Evolutionary conservation across 2,113 vertebrate genomes (phyloP).

Genomic region (Hippocampus barbouri): DNA sequence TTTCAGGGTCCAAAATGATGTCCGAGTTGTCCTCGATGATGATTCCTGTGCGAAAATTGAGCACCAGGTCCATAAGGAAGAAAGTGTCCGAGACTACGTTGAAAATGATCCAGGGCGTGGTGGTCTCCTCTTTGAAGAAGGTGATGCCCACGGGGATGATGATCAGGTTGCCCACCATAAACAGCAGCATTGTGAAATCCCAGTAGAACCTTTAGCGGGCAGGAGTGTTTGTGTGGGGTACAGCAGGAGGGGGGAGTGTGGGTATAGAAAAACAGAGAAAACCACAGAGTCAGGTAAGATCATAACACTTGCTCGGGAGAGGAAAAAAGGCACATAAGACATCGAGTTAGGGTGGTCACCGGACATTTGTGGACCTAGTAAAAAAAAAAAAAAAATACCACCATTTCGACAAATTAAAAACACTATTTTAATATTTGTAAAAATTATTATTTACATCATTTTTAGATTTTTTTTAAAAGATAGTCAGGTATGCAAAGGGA

Average conservation of each 20-base stretch:
- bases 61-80: conserved; percentile 96
- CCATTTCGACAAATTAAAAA: too few species aligned
- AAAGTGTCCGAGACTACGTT: conserved; percentile 97
- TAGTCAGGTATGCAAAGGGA: too few species aligned
- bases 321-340: background rate
- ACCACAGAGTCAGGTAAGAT: conserved; percentile 46
- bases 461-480: too few species aligned
- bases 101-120: conserved; percentile 95
- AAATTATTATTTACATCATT: too few species aligned
- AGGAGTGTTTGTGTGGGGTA: background rate
- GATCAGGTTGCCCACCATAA: conserved; percentile 98
- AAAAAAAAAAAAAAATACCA: too few species aligned
- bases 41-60: conserved; percentile 97
- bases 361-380: too few species aligned
- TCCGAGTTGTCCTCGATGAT: conserved; percentile 98
- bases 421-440: too few species aligned
- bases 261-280: conserved; percentile 36
- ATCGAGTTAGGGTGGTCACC: too few species aligned
- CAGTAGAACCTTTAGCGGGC: conserved; percentile 87
- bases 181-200: conserved; percentile 98
- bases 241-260: background rate
- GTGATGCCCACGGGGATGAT: conserved; percentile 98
- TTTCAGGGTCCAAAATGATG: conserved; percentile 92
- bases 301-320: conserved; percentile 41
- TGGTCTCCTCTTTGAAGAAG: conserved; percentile 99